Evolutionary conservation across 64 coral and sea anemone genomes (phyloP).

Genomic region (Actinia equina): DNA sequence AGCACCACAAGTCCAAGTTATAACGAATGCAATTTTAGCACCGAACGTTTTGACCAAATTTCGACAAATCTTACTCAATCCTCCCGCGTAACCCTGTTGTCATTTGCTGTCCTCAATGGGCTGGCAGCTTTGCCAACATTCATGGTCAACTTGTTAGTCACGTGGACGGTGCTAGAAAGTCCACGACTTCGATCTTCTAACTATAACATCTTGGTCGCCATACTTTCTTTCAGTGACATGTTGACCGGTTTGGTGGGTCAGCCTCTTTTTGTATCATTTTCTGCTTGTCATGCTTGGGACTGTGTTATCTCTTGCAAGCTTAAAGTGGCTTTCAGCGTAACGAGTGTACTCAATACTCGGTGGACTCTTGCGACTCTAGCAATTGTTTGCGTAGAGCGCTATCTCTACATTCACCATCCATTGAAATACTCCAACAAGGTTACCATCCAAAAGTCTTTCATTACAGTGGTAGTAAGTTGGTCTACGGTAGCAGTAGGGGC

Average conservation of each 20-base stretch:
- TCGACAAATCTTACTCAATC: no score
- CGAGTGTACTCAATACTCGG: neutral
- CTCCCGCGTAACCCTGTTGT: neutral
- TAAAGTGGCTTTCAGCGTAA: neutral
- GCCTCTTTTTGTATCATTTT: neutral
- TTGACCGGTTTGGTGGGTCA: neutral
- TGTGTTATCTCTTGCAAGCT: neutral
- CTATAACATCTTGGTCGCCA: neutral
- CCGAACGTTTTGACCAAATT: no score
- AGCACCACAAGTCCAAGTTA: no score
- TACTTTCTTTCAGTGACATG: neutral
- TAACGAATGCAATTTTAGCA: no score
- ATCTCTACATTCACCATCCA: neutral
- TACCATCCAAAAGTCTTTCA: no score
- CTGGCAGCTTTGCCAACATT: constrained; percentile 1
- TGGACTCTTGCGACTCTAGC: neutral
- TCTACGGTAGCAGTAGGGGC: no score
- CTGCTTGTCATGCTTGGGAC: neutral
- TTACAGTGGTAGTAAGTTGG: no score
- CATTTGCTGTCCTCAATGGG: neutral
- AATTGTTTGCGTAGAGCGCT: neutral
- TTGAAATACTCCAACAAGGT: neutral
- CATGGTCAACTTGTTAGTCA: neutral
- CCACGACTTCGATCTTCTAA: neutral
- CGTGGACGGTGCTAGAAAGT: neutral